Conservation (phyloP, 2,888 invertebrate species). For the Ametastegia equiseti region DNA sequence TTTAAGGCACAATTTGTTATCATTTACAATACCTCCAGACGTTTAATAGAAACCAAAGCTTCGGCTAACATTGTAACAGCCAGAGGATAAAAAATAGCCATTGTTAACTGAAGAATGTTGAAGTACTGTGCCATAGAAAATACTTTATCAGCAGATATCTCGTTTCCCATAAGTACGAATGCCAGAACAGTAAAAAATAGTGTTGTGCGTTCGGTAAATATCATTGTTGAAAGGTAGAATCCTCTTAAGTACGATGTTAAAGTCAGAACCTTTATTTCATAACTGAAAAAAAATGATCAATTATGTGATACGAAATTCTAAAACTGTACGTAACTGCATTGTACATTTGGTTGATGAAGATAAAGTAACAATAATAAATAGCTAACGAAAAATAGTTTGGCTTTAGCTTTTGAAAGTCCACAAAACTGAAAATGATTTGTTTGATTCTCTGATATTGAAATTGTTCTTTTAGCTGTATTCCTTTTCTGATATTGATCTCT, state of each 20-base stretch:
- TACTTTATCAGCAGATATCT: slow-evolving; percentile 81
- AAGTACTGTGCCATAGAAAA: slow-evolving; percentile 89
- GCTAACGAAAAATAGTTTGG: too few species aligned
- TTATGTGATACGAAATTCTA: neutral
- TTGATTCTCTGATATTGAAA: neutral
- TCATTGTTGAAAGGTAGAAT: slow-evolving; percentile 81
- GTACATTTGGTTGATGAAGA: too few species aligned
- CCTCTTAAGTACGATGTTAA: slow-evolving; percentile 83
- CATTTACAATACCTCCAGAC: slow-evolving; percentile 78
- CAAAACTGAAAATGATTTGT: too few species aligned
- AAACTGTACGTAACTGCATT: neutral
- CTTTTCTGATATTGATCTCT: neutral
- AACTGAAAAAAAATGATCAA: slow-evolving; percentile 74
- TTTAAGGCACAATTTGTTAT: too few species aligned
- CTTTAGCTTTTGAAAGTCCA: too few species aligned
- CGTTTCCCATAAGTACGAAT: slow-evolving; percentile 81
- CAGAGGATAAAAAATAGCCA: slow-evolving; percentile 82
- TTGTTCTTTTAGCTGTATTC: neutral
- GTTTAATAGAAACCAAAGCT: slow-evolving; percentile 80
- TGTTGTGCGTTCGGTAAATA: slow-evolving; percentile 91
- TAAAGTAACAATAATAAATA: too few species aligned
- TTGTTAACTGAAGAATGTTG: slow-evolving; percentile 84
- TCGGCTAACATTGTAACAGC: slow-evolving; percentile 82
- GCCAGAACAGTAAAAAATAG: slow-evolving; percentile 89
- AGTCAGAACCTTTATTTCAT: slow-evolving; percentile 84